Conservation (phyloP, 2,113 vertebrate species). For the Embiotoca jacksoni region DNA sequence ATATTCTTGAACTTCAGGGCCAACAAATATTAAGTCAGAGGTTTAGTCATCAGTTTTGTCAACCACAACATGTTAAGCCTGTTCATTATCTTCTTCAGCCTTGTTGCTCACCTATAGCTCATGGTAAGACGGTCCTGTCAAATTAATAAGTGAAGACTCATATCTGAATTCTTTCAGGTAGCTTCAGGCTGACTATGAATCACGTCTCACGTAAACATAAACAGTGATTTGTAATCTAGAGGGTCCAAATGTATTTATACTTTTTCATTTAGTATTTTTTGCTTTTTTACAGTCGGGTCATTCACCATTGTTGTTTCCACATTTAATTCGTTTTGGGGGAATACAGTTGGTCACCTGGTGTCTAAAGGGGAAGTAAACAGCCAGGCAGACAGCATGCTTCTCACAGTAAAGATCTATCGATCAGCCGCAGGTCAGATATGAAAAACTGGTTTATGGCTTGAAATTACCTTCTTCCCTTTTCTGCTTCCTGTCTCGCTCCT, state of each 20-base stretch:
- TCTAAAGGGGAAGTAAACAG: slow-evolving; percentile 7
- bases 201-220: not conserved
- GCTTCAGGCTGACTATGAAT: slow-evolving; percentile 8
- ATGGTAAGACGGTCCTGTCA: slow-evolving; percentile 14
- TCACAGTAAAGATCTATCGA: slow-evolving; percentile 49
- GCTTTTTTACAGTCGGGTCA: not conserved
- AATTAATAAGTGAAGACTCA: too few species aligned
- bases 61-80: too few species aligned
- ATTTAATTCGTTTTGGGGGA: slow-evolving; percentile 9
- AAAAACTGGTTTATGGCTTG: slow-evolving; percentile 46
- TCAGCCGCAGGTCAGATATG: slow-evolving; percentile 59
- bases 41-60: too few species aligned
- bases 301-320: slow-evolving; percentile 3
- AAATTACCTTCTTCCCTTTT: slow-evolving; percentile 54
- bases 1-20: too few species aligned
- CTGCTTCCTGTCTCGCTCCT: slow-evolving; percentile 37
- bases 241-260: not conserved
- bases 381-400: slow-evolving; percentile 20
- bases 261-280: not conserved
- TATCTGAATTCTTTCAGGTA: slow-evolving; percentile 3
- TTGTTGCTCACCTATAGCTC: slow-evolving; percentile 1
- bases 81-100: too few species aligned
- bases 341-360: slow-evolving; percentile 7
- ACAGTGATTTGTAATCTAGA: not conserved
- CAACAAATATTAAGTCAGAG: too few species aligned